phyloP scores from a whole-genome alignment of 1,140 invertebrate species.

The Listronotus oregonensis region DNA sequence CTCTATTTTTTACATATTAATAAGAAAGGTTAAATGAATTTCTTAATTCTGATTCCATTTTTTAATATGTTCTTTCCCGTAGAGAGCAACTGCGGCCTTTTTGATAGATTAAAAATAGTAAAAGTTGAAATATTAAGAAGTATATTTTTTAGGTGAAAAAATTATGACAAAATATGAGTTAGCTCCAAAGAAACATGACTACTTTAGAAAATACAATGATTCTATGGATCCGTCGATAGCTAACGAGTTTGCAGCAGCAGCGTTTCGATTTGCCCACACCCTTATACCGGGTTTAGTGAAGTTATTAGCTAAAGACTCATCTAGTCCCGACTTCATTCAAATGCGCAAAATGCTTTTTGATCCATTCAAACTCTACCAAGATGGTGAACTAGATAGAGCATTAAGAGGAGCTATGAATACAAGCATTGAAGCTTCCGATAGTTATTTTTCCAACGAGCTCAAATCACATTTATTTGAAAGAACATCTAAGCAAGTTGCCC shows the following conservation, averaged over 20 bases:
- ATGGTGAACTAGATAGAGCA: slow-evolving; percentile 64
- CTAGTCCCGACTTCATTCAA: slow-evolving; percentile 69
- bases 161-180: slow-evolving; percentile 65
- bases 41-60: too few species aligned
- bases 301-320: slow-evolving; percentile 63
- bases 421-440: slow-evolving; percentile 68
- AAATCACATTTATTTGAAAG: slow-evolving; percentile 77
- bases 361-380: slow-evolving; percentile 74
- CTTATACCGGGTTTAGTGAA: slow-evolving; percentile 75
- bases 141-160: slow-evolving; percentile 58
- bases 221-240: slow-evolving; percentile 79
- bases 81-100: too few species aligned
- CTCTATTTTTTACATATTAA: too few species aligned
- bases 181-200: slow-evolving; percentile 63
- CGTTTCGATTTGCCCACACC: slow-evolving; percentile 91
- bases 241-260: slow-evolving; percentile 90
- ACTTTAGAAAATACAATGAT: slow-evolving; percentile 72
- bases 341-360: slow-evolving; percentile 83
- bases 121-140: background rate
- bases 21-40: too few species aligned
- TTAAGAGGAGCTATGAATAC: slow-evolving; percentile 69
- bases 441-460: slow-evolving; percentile 72
- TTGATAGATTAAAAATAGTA: too few species aligned
- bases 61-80: too few species aligned
- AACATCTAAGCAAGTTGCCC: slow-evolving; percentile 38